Evolutionary conservation across 2,113 vertebrate species (phyloP), one percentile per base, ranked within the genome.

Genomic region (Embiotoca jacksoni): DNA sequence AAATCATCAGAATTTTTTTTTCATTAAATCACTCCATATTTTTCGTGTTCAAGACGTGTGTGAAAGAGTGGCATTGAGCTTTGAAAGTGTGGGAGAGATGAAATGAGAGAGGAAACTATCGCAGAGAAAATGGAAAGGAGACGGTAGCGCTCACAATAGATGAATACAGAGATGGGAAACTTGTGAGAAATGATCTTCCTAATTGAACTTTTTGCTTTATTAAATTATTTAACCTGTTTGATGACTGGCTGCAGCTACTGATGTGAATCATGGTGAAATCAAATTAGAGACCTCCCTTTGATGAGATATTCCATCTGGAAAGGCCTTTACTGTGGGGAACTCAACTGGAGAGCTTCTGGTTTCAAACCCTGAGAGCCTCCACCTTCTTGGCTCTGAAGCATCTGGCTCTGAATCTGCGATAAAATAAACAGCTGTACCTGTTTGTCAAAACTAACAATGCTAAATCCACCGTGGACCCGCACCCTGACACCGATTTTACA

Each of bases 241-340:
- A 75, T 69, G 58, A 50, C 57, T 68, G 54, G 49, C 32, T 60
- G 54, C 30, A 64, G 59, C 71, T 32, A 66, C 66, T 39, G 50
- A 74, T 56, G 78, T n/a, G 54, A 60, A 59, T 75, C 16, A 53
- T 35, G 23, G n/a, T 64, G 39, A 63, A 80, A 73, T 73, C 11
- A 77, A 74, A 87, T 78, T 57, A 78, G 33, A 47, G 44, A 16
- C 23, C 56, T 36, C 36, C 7, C 55, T 53, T 31, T 61, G 33
- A 80, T 58, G 67, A 68, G 11, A 36, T 72, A 47, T 3, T 11
- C 46, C 79, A 86, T 80, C 80, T 83, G 62, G 68, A 83, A 35
- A 53, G 55, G 44, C 47, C 1, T 47, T 70, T 6, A 68, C 44
- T 16, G 39, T 8, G 33, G 76, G 37, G 16, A 74, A 61, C 52